Evolutionary conservation across 64 coral and sea anemone species (phyloP).

Genomic region (Montipora foliosa): DNA sequence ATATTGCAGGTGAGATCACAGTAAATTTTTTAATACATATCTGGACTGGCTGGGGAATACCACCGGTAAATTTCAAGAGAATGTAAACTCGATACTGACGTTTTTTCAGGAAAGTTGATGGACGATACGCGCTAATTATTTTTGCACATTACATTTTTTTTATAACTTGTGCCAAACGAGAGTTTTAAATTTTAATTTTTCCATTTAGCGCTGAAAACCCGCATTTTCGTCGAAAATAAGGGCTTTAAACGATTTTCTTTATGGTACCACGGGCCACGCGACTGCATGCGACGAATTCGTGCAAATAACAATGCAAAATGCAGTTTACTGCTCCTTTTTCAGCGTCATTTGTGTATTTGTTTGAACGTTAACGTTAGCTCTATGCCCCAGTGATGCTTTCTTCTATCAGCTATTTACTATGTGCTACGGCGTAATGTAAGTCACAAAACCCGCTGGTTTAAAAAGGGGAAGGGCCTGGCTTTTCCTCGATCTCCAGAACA

Average conservation of each 20-base stretch:
- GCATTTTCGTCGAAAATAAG: neutral
- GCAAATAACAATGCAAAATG: neutral
- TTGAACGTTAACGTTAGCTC: neutral
- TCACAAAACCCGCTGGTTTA: no score
- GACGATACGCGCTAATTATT: neutral
- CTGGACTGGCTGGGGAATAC: neutral
- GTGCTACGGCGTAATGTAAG: neutral
- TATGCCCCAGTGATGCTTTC: neutral
- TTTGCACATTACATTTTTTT: neutral
- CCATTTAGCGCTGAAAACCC: neutral
- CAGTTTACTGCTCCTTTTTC: neutral
- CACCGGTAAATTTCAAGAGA: neutral
- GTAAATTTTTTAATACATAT: neutral
- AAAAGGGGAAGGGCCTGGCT: neutral
- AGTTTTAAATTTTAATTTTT: neutral
- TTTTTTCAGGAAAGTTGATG: neutral
- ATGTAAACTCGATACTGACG: neutral
- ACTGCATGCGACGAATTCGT: neutral
- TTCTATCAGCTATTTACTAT: neutral
- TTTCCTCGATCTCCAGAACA: no score
- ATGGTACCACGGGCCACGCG: no score
- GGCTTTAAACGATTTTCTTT: no score
- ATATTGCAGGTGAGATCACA: conserved; percentile 13
- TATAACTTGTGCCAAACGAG: neutral
- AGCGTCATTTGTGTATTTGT: neutral